Base-by-base conservation (phyloP, 2,888 invertebrate species). In the Azorinus chamasolen region DNA sequence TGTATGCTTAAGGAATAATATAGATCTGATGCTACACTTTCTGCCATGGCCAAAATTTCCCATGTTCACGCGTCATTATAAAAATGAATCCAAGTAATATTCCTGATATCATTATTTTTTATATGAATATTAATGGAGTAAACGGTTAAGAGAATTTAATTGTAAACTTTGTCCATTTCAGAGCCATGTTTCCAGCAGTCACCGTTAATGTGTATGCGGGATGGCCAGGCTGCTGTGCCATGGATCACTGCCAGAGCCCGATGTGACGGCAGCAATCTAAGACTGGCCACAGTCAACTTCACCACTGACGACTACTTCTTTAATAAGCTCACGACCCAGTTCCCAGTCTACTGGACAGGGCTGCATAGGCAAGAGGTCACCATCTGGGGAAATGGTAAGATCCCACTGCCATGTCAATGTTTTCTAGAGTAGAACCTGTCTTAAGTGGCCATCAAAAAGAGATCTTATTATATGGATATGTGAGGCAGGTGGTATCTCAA, bases 261-360 rank as follows among this genome's bases (percentile, higher is more conserved):
- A 25, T 83, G 83, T 55, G 71, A 76, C 25, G 43, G 37, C 18
- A 58, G 39, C 24, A 61, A 48, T 53, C 65, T 68, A 32, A 61
- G 54, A 59, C 59, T 83, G 45, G 54, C 74, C 51, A 58, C 69
- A 2, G 63, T 77, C 1, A 77, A 81, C 59, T 5, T 50, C 20
- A 74, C 77, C 16, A 68, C 71, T 2, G 74, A 51, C 24, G 18
- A 43, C 4, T 70, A 46, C 54, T 74, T 81, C 53, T 59, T 71
- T 25, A 58, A 46, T 41, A 62, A 57, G 14, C 43, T 37, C 10
- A 24, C 48, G 2, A 8, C 50, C 5, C 50, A 41, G 10, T 66
- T 73, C 25, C 55, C 66, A 0, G 10, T 73, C 10, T 81, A 74
- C 54, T 81, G 80, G 80, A 77, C 80, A 2, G 77, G 73, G 8